phyloP scores from a whole-genome alignment of 2,888 invertebrate species.

The Mythimna loreyi region DNA sequence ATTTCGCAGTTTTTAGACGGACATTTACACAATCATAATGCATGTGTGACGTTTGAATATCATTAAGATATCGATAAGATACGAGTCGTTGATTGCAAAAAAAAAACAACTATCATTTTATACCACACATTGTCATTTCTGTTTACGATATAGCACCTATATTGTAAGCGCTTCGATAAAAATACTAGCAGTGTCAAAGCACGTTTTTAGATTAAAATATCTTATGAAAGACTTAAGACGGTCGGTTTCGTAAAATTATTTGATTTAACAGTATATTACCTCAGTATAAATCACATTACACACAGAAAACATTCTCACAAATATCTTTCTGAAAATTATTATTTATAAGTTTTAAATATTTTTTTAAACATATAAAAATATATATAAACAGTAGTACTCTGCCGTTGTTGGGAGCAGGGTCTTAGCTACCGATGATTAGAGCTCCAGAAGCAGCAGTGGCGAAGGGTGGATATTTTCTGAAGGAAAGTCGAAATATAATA shows the following conservation, averaged over 20 bases:
- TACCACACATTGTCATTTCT: conserved; percentile 1
- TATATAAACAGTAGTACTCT: too few relatives aligned
- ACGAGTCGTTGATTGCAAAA: conserved; percentile 11
- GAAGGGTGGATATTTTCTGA: too few relatives aligned
- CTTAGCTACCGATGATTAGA: too few relatives aligned
- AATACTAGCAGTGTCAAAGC: conserved; percentile 27
- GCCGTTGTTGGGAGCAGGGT: too few relatives aligned
- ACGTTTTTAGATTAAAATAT: conserved; percentile 34
- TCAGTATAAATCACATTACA: not conserved
- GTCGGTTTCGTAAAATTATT: conserved; percentile 33
- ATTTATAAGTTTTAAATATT: too few relatives aligned
- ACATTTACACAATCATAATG: not conserved
- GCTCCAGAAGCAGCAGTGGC: too few relatives aligned
- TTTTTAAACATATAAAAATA: too few relatives aligned
- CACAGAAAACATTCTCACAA: not conserved
- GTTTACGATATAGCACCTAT: conserved; percentile 5
- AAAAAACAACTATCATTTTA: not conserved
- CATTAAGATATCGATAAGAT: conserved; percentile 3
- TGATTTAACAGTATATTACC: not conserved
- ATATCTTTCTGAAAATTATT: too few relatives aligned
- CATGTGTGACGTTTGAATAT: conserved; percentile 5
- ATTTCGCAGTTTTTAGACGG: too few relatives aligned
- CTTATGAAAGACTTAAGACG: conserved; percentile 4
- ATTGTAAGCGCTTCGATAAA: conserved; percentile 21
- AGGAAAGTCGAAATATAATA: too few relatives aligned